Evolutionary conservation across 2,113 vertebrate species (phyloP), one percentile per base, ranked within the genome.

Genomic region (Scytalopus superciliaris): DNA sequence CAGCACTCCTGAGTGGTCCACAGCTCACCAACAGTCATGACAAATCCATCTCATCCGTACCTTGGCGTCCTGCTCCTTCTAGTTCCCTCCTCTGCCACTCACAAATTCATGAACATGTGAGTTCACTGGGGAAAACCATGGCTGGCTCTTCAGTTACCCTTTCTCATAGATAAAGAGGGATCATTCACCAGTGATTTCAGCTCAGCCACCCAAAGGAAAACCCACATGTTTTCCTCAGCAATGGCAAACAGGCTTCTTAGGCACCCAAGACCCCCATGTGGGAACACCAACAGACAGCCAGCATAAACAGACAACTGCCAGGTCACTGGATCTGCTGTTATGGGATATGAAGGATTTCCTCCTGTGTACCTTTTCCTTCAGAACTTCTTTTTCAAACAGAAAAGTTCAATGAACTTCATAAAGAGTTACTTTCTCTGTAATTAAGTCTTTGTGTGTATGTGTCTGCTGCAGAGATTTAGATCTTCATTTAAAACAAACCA

Each of bases 91-190:
- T 66, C 64, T 60, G 73, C 22, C 6, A 1, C 35, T 59, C n/a
- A 66, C 55, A 28, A 49, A 35, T 33, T 39, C 64, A 35, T 8
- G 19, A 64, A 28, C 10, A 9, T 1, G 0, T 7, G 7, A 84
- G n/a, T 30, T 90, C 0, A 0, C 37, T 53, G n/a, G 50, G 64
- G 78, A 60, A 66, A 80, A 24, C 42, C 19, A 7, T 0, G 0
- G 27, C 37, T 70, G 42, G 45, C 37, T 81, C 22, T 73, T 70
- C 68, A 25, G 17, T 39, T 75, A 30, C 47, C n/a, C n/a, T 30
- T 87, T 52, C 89, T 84, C 3, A 0, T 35, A 53, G 42, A 87
- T 67, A 31, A 90, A 90, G 44, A 57, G 60, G 78, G 80, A 53
- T 64, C 31, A 81, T 77, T 84, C 72, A 23, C 39, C 57, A 53